Conservation (phyloP, 2,113 vertebrate species). For the Cheirogaleus medius region DNA sequence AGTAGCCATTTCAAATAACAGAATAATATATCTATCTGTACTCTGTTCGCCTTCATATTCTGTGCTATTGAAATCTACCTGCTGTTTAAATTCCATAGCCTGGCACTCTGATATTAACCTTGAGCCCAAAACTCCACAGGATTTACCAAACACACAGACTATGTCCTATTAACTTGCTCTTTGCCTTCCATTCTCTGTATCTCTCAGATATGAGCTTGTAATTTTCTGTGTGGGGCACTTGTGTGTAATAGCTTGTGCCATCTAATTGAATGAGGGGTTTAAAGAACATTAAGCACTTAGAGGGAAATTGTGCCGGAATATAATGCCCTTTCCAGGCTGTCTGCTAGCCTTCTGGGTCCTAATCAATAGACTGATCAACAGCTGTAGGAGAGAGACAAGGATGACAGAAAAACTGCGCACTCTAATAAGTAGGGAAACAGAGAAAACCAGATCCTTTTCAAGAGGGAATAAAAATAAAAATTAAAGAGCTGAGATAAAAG, state of each 20-base stretch:
- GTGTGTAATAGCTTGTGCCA: conserved; percentile 63
- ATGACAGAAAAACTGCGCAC: background rate
- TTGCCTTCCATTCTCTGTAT: conserved; percentile 56
- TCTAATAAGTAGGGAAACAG: conserved; percentile 36
- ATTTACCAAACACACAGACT: conserved; percentile 75
- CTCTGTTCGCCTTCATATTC: conserved; percentile 49
- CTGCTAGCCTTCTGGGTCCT: conserved; percentile 41
- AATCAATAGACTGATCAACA: conserved; percentile 73
- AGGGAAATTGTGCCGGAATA: conserved; percentile 62
- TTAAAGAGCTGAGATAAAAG: conserved; percentile 9
- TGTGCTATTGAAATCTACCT: conserved; percentile 65
- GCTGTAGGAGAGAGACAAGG: conserved; percentile 14
- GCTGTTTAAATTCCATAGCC: conserved; percentile 80
- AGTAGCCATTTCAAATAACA: conserved; percentile 56
- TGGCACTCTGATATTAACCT: conserved; percentile 76
- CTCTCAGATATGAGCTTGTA: conserved; percentile 67
- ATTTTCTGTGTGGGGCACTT: conserved; percentile 57
- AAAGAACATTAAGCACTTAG: conserved; percentile 68
- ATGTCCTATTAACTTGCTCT: conserved; percentile 69
- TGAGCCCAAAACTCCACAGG: conserved; percentile 59
- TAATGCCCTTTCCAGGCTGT: conserved; percentile 57
- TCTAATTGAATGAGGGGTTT: conserved; percentile 74
- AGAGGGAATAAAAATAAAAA: background rate
- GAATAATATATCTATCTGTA: conserved; percentile 49
- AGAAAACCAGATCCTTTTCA: background rate